Evolutionary conservation across 2,797 vertebrate genomes (phyloP), one percentile per base, ranked within the genome.

Genomic region (Crossoptilon crossoptilon): DNA sequence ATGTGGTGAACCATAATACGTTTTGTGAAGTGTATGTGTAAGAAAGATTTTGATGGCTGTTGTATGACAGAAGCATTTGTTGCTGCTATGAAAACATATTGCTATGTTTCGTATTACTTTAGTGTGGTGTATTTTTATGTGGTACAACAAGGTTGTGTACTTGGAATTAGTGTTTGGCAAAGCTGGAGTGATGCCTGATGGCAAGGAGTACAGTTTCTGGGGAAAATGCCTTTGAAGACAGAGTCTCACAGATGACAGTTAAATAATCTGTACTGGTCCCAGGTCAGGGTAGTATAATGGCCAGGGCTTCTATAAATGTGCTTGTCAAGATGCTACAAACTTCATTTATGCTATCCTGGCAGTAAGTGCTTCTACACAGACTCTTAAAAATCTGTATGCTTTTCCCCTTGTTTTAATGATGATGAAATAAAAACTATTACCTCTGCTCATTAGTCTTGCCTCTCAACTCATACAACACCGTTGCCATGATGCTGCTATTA

Each of bases 371-470:
- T 56, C 21, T 37, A 15, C 7, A 74, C 60, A 44, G 35, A 19
- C 4, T 78, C 16, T 14, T 29, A 56, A 24, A 69, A n/a, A 24
- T 2, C 13, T 33, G 24, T 51, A 4, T 14, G 18, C 26, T 48
- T 60, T 35, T n/a, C 16, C 11, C 10, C 10, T 3, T 6, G 13
- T 77, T 71, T 56, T 2, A 13, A 10, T 26, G 18, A 7, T 49
- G 9, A 39, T 37, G 77, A 62, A 51, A 27, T 66, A 78, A 72
- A 88, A 92, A 14, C 14, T 64, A 10, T 69, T 37, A 11, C 11
- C 3, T 3, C 3, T 70, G 12, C 63, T 86, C 9, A n/a, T 21
- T 1, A n/a, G 6, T 48, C 31, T 69, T 46, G 6, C 2, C 1
- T 56, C 41, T 74, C n/a, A 64, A 56, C 24, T 46, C 24, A 4